Evolutionary conservation across 1,140 invertebrate genomes (phyloP), one percentile per base, ranked within the genome.

Genomic region (Anoplophora glabripennis): DNA sequence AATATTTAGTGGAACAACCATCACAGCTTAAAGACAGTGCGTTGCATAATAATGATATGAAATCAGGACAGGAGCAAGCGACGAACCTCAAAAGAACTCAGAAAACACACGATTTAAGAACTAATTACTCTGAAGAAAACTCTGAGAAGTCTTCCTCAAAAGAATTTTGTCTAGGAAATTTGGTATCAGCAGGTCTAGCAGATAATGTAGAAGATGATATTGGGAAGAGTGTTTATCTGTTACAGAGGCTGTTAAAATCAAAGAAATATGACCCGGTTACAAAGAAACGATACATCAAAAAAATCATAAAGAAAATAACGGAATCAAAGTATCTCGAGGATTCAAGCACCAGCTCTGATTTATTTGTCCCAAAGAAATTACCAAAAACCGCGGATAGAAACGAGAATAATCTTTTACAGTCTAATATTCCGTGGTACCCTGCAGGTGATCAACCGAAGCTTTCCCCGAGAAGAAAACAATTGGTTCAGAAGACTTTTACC

Each of bases 161-260:
- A 40, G 14, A 41, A 12, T 18, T 40, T 12, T 10, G 18, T 40
- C 8, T 53, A 10, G 51, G 17, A n/a, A 34, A 53, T 15, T 15
- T 28, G 2, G 28, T 53, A 7, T 41, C 51, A 2, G 10, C 51
- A 17, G 36, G 48, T 36, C 9, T 12, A 4, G 5, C 15, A 18
- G 21, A 49, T 14, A 49, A 49, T 1, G 4, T 35, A n/a, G 34
- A 14, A 10, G 21, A n/a, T 0, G 67, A 70, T 51, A 61, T 72
- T 36, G 63, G 69, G 10, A 59, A 57, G 53, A 65, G 65, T 41
- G 51, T 72, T 10, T 38, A 67, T 21, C 42, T 69, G 21, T 53
- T 75, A 18, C 63, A 70, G 51, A 67, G 64, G 57, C 57, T 75
- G n/a, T 21, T 72, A 17, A 72, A 67, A 57, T 68, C 67, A 8